Base-by-base conservation (phyloP, 2,888 invertebrate genomes). In the Ormia ochracea region DNA sequence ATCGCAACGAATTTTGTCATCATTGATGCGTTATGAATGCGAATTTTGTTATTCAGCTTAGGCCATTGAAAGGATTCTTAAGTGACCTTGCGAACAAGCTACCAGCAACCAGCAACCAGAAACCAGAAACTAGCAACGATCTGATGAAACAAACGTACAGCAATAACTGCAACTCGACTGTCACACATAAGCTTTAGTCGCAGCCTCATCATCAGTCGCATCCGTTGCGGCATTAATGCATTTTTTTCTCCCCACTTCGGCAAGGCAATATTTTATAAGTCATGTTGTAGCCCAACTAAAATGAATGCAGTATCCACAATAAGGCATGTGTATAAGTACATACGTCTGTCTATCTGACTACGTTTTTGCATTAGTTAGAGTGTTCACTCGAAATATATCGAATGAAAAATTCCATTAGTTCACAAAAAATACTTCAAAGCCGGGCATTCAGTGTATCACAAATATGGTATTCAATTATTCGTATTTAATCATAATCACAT, bases 1-100 rank as follows among this genome's bases (percentile, higher is more conserved):
- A 76, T 80, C 80, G 80, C 68, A 73, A 65, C 52, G 76, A 80
- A 76, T 80, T 80, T 76, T 80, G 68, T 76, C 80, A 73, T 80
- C 80, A 68, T 63, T 73, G 76, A 76, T 80, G 76, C 80, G 76
- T 76, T 80, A 76, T 76, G 80, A 80, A 80, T 80, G 68, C 63
- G 76, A 80, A 66, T 76, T 73, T 76, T 61, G 56, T 70, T 65
- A 14, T 76, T 68, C 41, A 63, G 76, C 68, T 76, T 80, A 76
- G 68, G 61, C 76, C 63, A 63, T 50, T 69, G 69, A 54, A 76
- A 69, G 76, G 61, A 63, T 38, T 56, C 31, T 48, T 69, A 58
- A 77, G 63, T 69, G 76, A 77, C 76, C 76, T 77, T 77, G 76
- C 63, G 48, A 70, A 54, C 45, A 58, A 43, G 17, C 41, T 59